phyloP scores from a whole-genome alignment of 2,888 invertebrate genomes.

The Linyphia triangularis region DNA sequence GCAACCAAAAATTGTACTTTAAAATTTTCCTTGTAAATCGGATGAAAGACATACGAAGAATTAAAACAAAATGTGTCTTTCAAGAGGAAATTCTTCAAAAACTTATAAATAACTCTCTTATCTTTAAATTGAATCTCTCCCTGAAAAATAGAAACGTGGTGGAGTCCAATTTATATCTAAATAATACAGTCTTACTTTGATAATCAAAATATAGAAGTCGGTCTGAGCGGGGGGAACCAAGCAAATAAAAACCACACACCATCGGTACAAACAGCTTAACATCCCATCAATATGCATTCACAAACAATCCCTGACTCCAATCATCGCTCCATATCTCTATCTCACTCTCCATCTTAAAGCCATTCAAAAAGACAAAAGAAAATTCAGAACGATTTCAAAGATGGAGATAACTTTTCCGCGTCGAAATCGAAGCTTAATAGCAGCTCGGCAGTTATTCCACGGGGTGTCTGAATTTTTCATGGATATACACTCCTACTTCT shows the following conservation, averaged over 20 bases:
- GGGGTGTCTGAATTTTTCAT: slow-evolving; percentile 48
- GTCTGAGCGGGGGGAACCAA: neutral
- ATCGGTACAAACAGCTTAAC: neutral
- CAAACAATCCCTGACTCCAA: neutral
- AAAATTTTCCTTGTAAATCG: too few species aligned
- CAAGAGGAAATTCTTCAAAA: too few species aligned
- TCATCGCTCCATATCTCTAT: neutral
- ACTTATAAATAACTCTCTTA: too few species aligned
- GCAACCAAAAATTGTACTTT: too few species aligned
- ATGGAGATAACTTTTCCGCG: slow-evolving; percentile 17
- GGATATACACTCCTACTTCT: slow-evolving; percentile 4
- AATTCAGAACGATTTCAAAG: neutral
- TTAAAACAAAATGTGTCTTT: too few species aligned
- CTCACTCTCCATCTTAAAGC: neutral
- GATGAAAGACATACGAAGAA: too few species aligned
- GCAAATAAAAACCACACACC: neutral
- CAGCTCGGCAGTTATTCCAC: slow-evolving; percentile 27
- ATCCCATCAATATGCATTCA: neutral
- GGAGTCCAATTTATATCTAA: too few species aligned
- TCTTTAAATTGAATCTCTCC: too few species aligned
- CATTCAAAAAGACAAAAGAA: neutral
- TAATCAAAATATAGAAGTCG: neutral
- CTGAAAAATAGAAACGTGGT: too few species aligned
- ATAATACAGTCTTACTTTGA: neutral
- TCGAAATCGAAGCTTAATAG: slow-evolving; percentile 55